These are phyloP conservation scores for Torymus tubicola DNA, from an alignment of 2,888 invertebrate species.

Conservation along the genomic window DNA sequence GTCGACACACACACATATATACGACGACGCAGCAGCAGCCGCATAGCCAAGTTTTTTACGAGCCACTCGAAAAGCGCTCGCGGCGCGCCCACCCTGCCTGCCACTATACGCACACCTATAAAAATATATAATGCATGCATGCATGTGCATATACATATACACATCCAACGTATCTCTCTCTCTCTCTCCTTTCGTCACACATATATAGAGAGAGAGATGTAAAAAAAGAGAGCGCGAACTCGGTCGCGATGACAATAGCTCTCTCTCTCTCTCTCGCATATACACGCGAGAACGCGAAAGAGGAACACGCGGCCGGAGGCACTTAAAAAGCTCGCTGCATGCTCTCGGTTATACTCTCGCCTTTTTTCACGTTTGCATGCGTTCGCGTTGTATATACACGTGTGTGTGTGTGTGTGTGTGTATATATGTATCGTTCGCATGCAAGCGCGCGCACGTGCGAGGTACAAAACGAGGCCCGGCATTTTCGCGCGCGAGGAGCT, in stretches of 20 bases:
- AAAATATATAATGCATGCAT: slow-evolving; percentile 19
- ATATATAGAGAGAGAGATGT: no score
- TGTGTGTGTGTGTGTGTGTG: no score
- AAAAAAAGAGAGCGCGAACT: slow-evolving; percentile 7
- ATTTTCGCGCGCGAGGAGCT: no score
- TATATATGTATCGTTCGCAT: no score
- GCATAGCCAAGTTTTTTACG: slow-evolving; percentile 28
- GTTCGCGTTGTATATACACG: background rate
- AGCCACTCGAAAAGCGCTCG: slow-evolving; percentile 17
- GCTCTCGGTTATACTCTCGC: background rate
- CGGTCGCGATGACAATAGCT: slow-evolving; percentile 29
- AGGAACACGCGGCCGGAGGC: slow-evolving; percentile 31
- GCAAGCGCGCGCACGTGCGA: no score
- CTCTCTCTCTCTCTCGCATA: no score
- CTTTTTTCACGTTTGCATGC: background rate
- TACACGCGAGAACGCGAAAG: background rate
- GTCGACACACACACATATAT: background rate
- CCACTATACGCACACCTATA: background rate
- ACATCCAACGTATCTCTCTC: no score
- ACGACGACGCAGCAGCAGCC: no score
- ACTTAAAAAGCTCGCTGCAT: slow-evolving; percentile 28
- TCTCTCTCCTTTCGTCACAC: no score
- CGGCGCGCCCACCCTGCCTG: no score
- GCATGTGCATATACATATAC: no score
- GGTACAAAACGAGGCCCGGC: no score